Conservation (phyloP, 1,140 invertebrate genomes). For the Cataglyphis hispanica region DNA sequence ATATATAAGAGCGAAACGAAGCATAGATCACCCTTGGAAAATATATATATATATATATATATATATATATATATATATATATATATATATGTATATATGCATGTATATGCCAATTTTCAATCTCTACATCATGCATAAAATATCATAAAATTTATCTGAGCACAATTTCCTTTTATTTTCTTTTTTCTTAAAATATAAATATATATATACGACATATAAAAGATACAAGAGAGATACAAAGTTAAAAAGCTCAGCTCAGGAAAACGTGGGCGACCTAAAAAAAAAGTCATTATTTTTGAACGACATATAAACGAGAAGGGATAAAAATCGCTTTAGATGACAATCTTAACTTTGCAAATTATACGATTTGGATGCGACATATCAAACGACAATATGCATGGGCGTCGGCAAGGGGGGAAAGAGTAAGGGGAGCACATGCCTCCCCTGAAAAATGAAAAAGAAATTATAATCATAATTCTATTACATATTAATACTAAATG, state of each 20-base stretch:
- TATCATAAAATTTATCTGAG: neutral
- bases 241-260: neutral
- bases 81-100: too few species aligned
- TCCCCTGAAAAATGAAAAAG: too few species aligned
- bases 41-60: too few species aligned
- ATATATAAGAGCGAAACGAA: neutral
- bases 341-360: neutral
- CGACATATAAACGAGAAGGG: neutral
- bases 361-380: neutral
- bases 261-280: neutral
- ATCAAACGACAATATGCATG: constrained; percentile 24
- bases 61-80: too few species aligned
- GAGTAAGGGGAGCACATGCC: too few species aligned
- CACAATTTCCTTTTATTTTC: neutral
- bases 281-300: neutral
- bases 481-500: too few species aligned
- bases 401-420: too few species aligned
- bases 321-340: constrained; percentile 17
- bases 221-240: neutral
- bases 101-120: too few species aligned
- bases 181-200: neutral
- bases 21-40: neutral
- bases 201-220: neutral
- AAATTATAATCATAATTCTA: too few species aligned
- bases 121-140: constrained; percentile 37